A percentile compares a stretch with the other conserved stretches of the same genome.
phyloP scores from a whole-genome alignment of 1,140 invertebrate species.

The Myzus persicae region DNA sequence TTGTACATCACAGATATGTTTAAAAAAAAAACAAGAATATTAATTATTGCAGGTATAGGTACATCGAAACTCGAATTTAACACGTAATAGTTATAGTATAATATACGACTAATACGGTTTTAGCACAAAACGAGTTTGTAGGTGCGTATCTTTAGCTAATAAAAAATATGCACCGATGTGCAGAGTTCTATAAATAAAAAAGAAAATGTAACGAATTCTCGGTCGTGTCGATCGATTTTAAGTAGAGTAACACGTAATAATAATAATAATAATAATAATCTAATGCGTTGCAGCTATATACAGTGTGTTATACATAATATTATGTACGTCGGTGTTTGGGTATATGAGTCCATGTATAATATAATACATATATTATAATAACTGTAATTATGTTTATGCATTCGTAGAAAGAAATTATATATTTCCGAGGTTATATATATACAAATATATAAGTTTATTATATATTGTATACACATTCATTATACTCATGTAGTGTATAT shows the following conservation, averaged over 20 bases:
- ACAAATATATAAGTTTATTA: neutral
- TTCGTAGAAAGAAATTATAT: neutral
- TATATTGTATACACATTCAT: neutral
- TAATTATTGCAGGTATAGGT: neutral
- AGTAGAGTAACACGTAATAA: neutral
- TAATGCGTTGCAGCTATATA: neutral
- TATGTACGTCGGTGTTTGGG: neutral
- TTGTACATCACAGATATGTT: neutral
- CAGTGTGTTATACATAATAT: neutral
- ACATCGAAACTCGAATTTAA: neutral
- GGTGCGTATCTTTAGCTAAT: neutral
- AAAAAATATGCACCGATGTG: neutral
- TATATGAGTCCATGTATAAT: neutral
- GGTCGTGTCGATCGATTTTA: neutral
- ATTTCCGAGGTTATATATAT: neutral
- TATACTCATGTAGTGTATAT: neutral
- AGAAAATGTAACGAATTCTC: neutral
- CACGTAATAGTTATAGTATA: neutral
- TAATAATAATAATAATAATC: neutral
- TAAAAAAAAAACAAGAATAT: neutral
- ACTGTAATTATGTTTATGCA: neutral
- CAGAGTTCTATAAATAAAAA: slow-evolving; percentile 20
- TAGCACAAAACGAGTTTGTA: neutral
- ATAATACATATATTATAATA: neutral
- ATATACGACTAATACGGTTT: neutral